These are phyloP conservation scores for Galerucella calmariensis DNA, from an alignment of 2,888 invertebrate species.

Conservation along the genomic window DNA sequence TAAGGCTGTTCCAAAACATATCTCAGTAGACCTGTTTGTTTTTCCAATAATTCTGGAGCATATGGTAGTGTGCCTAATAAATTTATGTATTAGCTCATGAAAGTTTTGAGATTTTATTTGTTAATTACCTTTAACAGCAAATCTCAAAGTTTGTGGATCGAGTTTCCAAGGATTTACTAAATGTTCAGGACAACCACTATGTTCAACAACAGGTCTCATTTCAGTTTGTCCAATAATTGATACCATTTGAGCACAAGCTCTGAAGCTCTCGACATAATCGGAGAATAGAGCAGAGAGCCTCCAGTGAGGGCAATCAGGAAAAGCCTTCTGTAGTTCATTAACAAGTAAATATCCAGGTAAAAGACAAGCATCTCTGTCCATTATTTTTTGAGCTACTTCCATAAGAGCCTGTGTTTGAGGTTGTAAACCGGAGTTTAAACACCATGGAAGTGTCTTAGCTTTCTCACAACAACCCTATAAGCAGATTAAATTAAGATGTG, in stretches of 20 bases:
- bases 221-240: slow-evolving; percentile 90
- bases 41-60: slow-evolving; percentile 85
- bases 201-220: slow-evolving; percentile 94
- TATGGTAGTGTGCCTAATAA: slow-evolving; percentile 80
- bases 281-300: slow-evolving; percentile 87
- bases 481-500: slow-evolving; percentile 3
- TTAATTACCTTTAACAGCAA: slow-evolving; percentile 70
- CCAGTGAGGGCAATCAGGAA: slow-evolving; percentile 94
- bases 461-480: slow-evolving; percentile 86
- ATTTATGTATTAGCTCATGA: not conserved
- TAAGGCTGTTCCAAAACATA: slow-evolving; percentile 96
- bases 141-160: slow-evolving; percentile 82
- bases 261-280: slow-evolving; percentile 91
- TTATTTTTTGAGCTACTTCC: slow-evolving; percentile 86
- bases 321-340: slow-evolving; percentile 92
- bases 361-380: slow-evolving; percentile 91
- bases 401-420: slow-evolving; percentile 85
- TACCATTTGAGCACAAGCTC: slow-evolving; percentile 95
- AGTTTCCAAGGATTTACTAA: slow-evolving; percentile 93
- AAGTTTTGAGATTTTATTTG: not conserved
- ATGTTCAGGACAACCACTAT: slow-evolving; percentile 90
- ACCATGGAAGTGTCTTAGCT: slow-evolving; percentile 82
- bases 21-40: slow-evolving; percentile 87
- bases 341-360: slow-evolving; percentile 95
- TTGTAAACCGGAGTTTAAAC: slow-evolving; percentile 81